phyloP scores from a whole-genome alignment of 1,140 invertebrate species.

The Pemphigus obesinymphae region DNA sequence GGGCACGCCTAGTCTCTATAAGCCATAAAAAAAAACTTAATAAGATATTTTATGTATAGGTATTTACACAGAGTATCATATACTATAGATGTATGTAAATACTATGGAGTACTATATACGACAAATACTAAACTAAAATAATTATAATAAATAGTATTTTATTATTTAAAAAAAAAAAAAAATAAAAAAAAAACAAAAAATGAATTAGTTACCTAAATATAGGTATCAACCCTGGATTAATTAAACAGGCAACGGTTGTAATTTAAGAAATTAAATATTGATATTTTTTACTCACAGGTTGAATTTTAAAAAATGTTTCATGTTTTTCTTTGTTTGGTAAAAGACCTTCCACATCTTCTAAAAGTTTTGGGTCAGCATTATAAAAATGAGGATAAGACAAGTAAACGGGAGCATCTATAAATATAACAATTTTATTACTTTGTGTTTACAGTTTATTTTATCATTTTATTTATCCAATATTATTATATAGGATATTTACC shows the following conservation, averaged over 20 bases:
- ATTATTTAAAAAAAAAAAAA: too few relatives aligned
- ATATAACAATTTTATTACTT: not conserved
- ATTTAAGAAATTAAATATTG: too few relatives aligned
- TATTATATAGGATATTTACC: not conserved
- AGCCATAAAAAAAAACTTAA: slow-evolving; percentile 49
- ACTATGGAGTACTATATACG: too few relatives aligned
- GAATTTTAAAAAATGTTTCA: slow-evolving; percentile 76
- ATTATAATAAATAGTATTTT: too few relatives aligned
- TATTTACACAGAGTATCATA: too few relatives aligned
- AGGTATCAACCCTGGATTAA: too few relatives aligned
- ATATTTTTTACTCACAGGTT: slow-evolving; percentile 76
- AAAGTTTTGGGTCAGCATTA: slow-evolving; percentile 68
- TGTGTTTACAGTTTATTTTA: not conserved
- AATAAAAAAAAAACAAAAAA: too few relatives aligned
- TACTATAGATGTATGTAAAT: too few relatives aligned
- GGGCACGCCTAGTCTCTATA: slow-evolving; percentile 79
- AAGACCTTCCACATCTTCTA: slow-evolving; percentile 68
- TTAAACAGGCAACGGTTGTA: too few relatives aligned
- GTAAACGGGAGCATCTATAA: slow-evolving; percentile 76
- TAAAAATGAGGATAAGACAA: slow-evolving; percentile 85
- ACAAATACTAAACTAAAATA: too few relatives aligned
- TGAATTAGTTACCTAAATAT: too few relatives aligned
- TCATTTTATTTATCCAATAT: not conserved
- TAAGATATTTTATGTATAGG: too few relatives aligned
- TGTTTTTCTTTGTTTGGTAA: slow-evolving; percentile 66